Evolutionary conservation across 35 echinoderm and acorn worm genomes (phyloP).

Genomic region (Ophioderma brevispina): DNA sequence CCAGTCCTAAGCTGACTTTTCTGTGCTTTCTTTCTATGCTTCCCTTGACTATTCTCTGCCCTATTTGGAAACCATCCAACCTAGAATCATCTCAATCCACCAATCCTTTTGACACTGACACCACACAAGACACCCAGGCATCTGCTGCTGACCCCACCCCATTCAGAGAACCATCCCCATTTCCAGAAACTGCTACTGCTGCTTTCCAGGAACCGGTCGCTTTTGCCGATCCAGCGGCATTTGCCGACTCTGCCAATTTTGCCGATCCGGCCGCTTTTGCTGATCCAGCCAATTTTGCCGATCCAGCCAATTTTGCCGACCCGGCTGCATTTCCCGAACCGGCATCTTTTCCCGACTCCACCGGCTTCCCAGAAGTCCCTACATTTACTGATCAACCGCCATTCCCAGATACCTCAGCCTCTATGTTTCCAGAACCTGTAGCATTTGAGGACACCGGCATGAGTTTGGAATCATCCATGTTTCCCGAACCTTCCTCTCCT

Average conservation of each 20-base stretch:
- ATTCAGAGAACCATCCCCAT: not conserved
- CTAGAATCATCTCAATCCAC: not conserved
- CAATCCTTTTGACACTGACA: not conserved
- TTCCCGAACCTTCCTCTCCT: not conserved
- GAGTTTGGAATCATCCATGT: not conserved
- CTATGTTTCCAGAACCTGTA: not conserved
- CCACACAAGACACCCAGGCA: not conserved
- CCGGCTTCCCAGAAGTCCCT: not conserved
- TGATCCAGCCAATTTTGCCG: not conserved
- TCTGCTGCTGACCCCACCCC: not conserved
- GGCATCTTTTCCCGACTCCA: not conserved
- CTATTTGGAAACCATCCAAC: not conserved
- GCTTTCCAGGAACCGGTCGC: not conserved
- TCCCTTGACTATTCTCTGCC: too few relatives aligned
- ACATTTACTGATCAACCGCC: not conserved
- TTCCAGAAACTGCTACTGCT: not conserved
- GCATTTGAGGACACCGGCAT: not conserved
- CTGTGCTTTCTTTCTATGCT: not conserved
- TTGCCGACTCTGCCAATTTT: not conserved
- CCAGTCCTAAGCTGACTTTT: constrained; percentile 1
- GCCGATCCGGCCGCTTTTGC: not conserved
- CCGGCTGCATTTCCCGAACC: not conserved
- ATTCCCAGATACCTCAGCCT: not conserved
- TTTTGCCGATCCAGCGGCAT: not conserved
- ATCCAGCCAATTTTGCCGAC: not conserved